Evolutionary conservation across 2,888 invertebrate species (phyloP).

Genomic region (Phrixothrix hirtus): DNA sequence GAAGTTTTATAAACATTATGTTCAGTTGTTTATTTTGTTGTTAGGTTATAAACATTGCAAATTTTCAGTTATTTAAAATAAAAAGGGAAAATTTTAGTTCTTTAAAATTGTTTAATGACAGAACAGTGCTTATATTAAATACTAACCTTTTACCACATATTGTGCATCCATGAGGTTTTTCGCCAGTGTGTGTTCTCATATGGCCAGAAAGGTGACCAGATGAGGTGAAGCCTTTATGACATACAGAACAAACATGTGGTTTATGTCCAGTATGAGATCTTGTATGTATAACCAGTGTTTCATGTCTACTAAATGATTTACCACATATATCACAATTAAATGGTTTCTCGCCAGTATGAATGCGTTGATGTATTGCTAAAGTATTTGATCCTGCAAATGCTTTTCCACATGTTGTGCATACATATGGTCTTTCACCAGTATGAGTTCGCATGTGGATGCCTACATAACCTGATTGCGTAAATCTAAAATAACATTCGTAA

Average conservation of each 20-base stretch:
- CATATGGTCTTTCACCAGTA: slow-evolving; percentile 55
- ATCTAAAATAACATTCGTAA: slow-evolving; percentile 41
- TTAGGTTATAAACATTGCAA: too few relatives aligned
- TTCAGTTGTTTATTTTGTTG: too few relatives aligned
- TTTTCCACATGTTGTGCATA: slow-evolving; percentile 55
- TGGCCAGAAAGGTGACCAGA: slow-evolving; percentile 54
- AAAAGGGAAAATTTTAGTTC: too few relatives aligned
- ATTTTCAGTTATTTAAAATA: too few relatives aligned
- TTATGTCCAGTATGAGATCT: slow-evolving; percentile 54
- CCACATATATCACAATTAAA: slow-evolving; percentile 52
- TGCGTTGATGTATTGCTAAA: slow-evolving; percentile 53
- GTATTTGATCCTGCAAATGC: slow-evolving; percentile 56
- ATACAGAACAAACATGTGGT: slow-evolving; percentile 53
- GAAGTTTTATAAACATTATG: too few relatives aligned
- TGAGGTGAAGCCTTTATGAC: slow-evolving; percentile 53
- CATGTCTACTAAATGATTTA: slow-evolving; percentile 54
- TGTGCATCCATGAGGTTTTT: slow-evolving; percentile 52
- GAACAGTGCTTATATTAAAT: too few relatives aligned
- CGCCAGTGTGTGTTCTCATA: slow-evolving; percentile 55
- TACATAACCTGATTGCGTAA: slow-evolving; percentile 57
- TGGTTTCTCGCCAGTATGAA: slow-evolving; percentile 56
- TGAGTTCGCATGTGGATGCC: slow-evolving; percentile 57
- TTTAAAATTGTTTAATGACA: too few relatives aligned
- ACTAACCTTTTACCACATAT: slow-evolving; percentile 53
- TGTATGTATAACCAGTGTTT: slow-evolving; percentile 53